Evolutionary conservation across 1,140 invertebrate species (phyloP).

Genomic region (Triops longicaudatus): DNA sequence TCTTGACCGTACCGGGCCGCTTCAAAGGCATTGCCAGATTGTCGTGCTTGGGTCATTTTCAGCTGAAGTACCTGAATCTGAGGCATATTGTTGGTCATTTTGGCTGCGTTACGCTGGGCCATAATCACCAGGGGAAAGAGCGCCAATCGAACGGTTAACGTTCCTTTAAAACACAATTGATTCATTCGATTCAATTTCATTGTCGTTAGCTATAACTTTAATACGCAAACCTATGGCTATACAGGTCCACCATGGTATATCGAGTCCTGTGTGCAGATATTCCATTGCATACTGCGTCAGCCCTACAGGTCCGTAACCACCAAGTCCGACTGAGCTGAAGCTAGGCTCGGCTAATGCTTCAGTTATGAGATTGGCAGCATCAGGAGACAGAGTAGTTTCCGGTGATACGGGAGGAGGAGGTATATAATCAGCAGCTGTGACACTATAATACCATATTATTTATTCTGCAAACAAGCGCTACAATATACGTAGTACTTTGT

Average conservation of each 20-base stretch:
- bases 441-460: neutral
- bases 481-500: neutral
- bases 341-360: constrained; percentile 59
- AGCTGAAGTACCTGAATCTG: constrained; percentile 65
- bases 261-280: constrained; percentile 60
- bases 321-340: constrained; percentile 69
- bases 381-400: constrained; percentile 41
- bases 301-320: constrained; percentile 64
- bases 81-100: constrained; percentile 72
- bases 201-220: neutral
- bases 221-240: constrained; percentile 58
- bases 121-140: constrained; percentile 77
- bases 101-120: constrained; percentile 63
- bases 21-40: constrained; percentile 68
- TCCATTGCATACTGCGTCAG: constrained; percentile 71
- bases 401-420: constrained; percentile 31
- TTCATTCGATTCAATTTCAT: no score
- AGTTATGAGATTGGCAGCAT: constrained; percentile 26
- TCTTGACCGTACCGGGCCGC: constrained; percentile 61
- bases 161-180: constrained; percentile 47
- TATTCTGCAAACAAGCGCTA: no score
- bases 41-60: constrained; percentile 72
- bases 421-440: constrained; percentile 20
- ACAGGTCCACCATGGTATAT: constrained; percentile 81
- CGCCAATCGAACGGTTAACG: constrained; percentile 56